Conservation (phyloP, 2,888 invertebrate species). For the Buathra laborator region DNA sequence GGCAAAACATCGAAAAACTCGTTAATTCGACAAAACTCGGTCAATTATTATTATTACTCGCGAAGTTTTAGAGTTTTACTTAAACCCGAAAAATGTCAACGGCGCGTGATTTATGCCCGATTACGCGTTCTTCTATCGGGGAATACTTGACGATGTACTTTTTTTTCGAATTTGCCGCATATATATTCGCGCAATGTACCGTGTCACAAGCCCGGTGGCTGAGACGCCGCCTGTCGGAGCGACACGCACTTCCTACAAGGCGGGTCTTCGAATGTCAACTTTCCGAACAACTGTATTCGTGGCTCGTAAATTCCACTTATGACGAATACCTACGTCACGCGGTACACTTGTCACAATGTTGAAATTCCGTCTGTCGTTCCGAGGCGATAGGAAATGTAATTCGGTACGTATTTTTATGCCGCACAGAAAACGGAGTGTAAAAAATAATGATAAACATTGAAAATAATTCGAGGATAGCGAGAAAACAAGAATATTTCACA, state of each 20-base stretch:
- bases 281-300: slow-evolving; percentile 26
- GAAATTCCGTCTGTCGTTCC: background rate
- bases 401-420: background rate
- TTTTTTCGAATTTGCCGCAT: slow-evolving; percentile 21
- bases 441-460: slow-evolving; percentile 1
- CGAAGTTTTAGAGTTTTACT: too few species aligned
- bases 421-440: background rate
- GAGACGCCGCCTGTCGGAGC: slow-evolving; percentile 21
- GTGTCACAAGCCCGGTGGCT: background rate
- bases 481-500: slow-evolving; percentile 40
- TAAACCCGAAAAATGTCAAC: too few species aligned
- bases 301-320: slow-evolving; percentile 20
- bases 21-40: too few species aligned
- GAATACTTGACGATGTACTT: background rate
- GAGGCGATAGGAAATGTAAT: background rate
- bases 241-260: slow-evolving; percentile 24
- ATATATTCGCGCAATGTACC: background rate
- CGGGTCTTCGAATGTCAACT: background rate
- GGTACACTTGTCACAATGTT: background rate
- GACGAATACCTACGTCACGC: slow-evolving; percentile 14
- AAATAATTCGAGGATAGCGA: background rate
- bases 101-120: background rate
- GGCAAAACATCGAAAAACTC: too few species aligned
- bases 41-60: background rate
- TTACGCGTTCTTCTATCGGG: background rate